Evolutionary conservation across 2,888 invertebrate species (phyloP).

Genomic region (Machimus rusticus): DNA sequence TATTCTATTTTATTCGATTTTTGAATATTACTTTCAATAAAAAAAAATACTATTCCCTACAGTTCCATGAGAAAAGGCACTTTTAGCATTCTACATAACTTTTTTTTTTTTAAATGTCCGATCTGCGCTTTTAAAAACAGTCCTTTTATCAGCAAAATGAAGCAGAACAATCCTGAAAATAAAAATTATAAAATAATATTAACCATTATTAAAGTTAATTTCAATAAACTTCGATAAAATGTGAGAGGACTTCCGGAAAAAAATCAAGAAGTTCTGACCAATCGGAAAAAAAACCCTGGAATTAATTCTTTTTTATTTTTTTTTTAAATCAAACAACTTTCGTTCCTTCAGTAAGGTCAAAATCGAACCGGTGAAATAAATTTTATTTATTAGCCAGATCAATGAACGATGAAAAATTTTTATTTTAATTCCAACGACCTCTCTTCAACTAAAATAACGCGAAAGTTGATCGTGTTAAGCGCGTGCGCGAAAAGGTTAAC

Average conservation of each 20-base stretch:
- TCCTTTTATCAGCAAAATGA: neutral
- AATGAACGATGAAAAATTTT: neutral
- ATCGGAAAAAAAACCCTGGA: no score
- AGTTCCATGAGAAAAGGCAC: neutral
- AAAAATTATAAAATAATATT: neutral
- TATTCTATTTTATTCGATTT: neutral
- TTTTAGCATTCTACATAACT: neutral
- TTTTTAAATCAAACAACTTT: no score
- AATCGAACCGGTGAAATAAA: neutral
- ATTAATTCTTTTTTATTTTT: no score
- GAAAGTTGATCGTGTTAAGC: neutral
- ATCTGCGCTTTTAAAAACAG: no score
- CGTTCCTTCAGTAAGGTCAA: neutral
- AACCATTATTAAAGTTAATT: no score
- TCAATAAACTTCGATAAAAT: no score
- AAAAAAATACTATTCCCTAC: neutral
- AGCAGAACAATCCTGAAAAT: neutral
- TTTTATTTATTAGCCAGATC: neutral
- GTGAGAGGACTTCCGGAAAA: no score
- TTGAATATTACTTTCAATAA: neutral
- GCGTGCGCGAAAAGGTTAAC: neutral
- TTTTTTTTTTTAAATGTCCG: neutral
- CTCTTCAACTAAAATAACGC: neutral
- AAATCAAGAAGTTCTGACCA: no score
- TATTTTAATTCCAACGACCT: neutral